Evolutionary conservation across 1,140 invertebrate genomes (phyloP).

Genomic region (Halesus radiatus): DNA sequence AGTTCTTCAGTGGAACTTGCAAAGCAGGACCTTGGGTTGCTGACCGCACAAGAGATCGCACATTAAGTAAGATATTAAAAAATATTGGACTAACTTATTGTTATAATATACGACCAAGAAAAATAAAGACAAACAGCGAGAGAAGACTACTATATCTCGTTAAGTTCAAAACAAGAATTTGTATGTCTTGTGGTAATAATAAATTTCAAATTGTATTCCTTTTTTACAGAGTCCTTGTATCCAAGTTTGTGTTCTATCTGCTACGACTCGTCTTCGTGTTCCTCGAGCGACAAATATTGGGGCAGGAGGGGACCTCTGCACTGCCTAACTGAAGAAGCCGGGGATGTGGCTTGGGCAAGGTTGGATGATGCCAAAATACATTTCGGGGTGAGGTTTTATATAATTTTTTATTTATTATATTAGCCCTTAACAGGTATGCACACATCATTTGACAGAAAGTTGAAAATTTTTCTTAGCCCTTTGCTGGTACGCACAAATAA

Average conservation of each 20-base stretch:
- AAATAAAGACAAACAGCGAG: too few relatives aligned
- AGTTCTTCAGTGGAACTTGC: slow-evolving; percentile 82
- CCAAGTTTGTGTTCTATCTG: slow-evolving; percentile 80
- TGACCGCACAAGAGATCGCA: slow-evolving; percentile 74
- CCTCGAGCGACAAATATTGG: slow-evolving; percentile 81
- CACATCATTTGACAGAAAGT: too few relatives aligned
- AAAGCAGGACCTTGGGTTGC: slow-evolving; percentile 86
- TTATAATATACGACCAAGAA: neutral
- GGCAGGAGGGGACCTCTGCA: slow-evolving; percentile 83
- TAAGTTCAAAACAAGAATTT: too few relatives aligned
- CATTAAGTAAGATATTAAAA: slow-evolving; percentile 76
- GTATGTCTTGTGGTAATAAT: neutral
- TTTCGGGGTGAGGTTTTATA: slow-evolving; percentile 71
- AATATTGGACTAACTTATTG: neutral
- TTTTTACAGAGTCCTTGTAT: slow-evolving; percentile 75
- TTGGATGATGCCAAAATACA: slow-evolving; percentile 74
- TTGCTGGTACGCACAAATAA: too few relatives aligned
- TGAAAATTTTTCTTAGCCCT: too few relatives aligned
- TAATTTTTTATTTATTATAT: neutral
- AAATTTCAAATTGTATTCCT: slow-evolving; percentile 34
- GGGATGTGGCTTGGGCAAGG: slow-evolving; percentile 86
- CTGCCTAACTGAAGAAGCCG: slow-evolving; percentile 82
- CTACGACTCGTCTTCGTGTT: slow-evolving; percentile 74
- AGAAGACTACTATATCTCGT: too few relatives aligned
- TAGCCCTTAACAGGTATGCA: too few relatives aligned